Percentiles rank a stretch among this genome's conserved stretches.
These are phyloP conservation scores for Pseudotriccus pelzelni DNA, from an alignment of 2,797 vertebrate genomes.

Conservation along the genomic window DNA sequence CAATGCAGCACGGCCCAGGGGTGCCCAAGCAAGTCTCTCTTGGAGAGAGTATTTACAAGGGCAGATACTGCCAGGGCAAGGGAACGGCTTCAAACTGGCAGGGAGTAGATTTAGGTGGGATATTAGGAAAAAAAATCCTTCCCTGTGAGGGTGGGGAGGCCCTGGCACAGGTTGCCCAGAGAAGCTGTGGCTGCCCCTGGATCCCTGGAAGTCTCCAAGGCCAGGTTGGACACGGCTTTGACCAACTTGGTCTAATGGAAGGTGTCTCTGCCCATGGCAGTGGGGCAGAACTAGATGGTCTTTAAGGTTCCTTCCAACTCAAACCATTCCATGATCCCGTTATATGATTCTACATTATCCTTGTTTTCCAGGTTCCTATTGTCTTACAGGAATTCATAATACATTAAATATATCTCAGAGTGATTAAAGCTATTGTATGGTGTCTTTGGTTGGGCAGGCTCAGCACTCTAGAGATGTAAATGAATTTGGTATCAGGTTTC, in stretches of 20 bases:
- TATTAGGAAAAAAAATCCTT: neutral
- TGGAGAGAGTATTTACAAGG: neutral
- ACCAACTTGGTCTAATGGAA: too few species aligned
- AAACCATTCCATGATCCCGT: neutral
- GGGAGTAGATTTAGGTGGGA: neutral
- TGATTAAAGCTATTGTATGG: neutral
- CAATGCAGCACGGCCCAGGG: fast-evolving
- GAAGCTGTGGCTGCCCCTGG: neutral
- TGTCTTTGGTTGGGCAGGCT: neutral
- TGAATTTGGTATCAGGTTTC: neutral
- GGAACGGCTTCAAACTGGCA: neutral
- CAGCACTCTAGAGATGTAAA: neutral
- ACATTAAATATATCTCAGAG: neutral
- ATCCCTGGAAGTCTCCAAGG: neutral
- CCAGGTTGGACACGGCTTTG: too few species aligned
- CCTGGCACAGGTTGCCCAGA: neutral
- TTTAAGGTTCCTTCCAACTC: neutral
- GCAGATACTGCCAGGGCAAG: neutral
- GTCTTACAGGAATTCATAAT: neutral
- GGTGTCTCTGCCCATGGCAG: neutral
- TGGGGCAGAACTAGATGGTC: too few species aligned
- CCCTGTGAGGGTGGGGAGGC: neutral
- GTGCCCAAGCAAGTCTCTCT: neutral
- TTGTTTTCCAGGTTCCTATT: neutral
- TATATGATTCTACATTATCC: neutral